Evolutionary conservation across 1,140 invertebrate species (phyloP).

Genomic region (Hylaeus volcanicus): DNA sequence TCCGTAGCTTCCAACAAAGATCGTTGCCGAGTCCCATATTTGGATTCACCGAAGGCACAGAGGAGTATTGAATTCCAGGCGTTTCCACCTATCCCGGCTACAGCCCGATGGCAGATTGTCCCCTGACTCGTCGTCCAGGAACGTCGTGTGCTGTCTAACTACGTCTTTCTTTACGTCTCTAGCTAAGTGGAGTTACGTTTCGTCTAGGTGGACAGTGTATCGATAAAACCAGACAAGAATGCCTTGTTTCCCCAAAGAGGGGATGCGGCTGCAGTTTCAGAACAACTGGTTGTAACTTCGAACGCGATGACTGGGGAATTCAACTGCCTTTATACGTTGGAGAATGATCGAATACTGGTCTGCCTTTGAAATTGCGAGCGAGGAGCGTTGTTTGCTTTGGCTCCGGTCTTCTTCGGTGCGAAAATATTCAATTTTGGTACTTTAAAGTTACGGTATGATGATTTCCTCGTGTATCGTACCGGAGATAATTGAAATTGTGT

Average conservation of each 20-base stretch:
- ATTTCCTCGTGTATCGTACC: too few relatives aligned
- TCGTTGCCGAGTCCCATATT: slow-evolving; percentile 71
- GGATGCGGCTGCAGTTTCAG: slow-evolving; percentile 13
- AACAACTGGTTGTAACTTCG: slow-evolving; percentile 18
- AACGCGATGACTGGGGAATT: not conserved
- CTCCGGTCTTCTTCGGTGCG: too few relatives aligned
- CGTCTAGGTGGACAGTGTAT: slow-evolving; percentile 54
- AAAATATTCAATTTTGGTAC: too few relatives aligned
- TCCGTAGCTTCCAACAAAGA: slow-evolving; percentile 57
- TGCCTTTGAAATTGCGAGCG: too few relatives aligned
- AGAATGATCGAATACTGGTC: not conserved
- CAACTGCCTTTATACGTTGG: not conserved
- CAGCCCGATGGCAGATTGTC: slow-evolving; percentile 66
- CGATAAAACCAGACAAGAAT: slow-evolving; percentile 59
- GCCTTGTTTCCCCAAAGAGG: slow-evolving; percentile 53
- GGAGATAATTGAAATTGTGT: too few relatives aligned
- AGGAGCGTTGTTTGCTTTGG: too few relatives aligned
- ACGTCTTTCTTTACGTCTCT: slow-evolving; percentile 74
- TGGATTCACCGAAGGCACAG: slow-evolving; percentile 62
- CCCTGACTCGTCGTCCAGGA: slow-evolving; percentile 69
- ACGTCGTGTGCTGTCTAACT: slow-evolving; percentile 74
- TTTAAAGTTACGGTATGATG: too few relatives aligned
- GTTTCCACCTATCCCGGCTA: slow-evolving; percentile 67
- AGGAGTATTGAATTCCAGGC: slow-evolving; percentile 72
- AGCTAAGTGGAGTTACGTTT: slow-evolving; percentile 54